Percentiles rank a stretch among this genome's conserved stretches.
Conservation (phyloP, 2,888 invertebrate species). For the Pristionchus maxplancki region DNA sequence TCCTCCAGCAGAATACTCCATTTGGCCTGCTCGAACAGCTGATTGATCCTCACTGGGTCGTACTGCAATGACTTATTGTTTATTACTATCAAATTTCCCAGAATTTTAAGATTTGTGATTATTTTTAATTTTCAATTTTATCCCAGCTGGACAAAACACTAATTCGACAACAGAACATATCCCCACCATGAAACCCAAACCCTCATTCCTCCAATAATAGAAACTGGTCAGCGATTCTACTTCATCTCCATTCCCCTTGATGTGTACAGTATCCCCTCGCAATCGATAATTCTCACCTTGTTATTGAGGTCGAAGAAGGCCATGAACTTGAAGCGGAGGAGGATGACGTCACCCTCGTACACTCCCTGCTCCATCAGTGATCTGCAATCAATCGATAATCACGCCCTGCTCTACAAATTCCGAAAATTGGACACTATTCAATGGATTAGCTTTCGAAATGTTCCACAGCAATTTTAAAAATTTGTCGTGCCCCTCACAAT, state of each 20-base stretch:
- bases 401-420: neutral
- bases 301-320: constrained; percentile 97
- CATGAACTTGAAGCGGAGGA: constrained; percentile 94
- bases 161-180: too few relatives aligned
- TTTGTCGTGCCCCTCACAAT: neutral
- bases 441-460: too few relatives aligned
- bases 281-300: constrained; percentile 81
- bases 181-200: neutral
- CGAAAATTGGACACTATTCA: too few relatives aligned
- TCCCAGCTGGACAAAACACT: too few relatives aligned
- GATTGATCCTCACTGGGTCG: constrained; percentile 95
- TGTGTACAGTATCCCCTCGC: too few relatives aligned
- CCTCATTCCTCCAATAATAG: neutral
- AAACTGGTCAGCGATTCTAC: too few relatives aligned
- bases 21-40: constrained; percentile 97
- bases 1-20: constrained; percentile 98
- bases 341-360: constrained; percentile 90
- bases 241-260: too few relatives aligned
- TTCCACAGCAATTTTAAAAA: too few relatives aligned
- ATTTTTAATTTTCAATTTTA: too few relatives aligned
- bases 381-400: constrained; percentile 54
- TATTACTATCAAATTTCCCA: too few relatives aligned
- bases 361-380: constrained; percentile 99
- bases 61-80: constrained; percentile 79
- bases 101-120: too few relatives aligned